Base-by-base conservation (phyloP, 1,140 invertebrate species). In the Hestina assimilis region DNA sequence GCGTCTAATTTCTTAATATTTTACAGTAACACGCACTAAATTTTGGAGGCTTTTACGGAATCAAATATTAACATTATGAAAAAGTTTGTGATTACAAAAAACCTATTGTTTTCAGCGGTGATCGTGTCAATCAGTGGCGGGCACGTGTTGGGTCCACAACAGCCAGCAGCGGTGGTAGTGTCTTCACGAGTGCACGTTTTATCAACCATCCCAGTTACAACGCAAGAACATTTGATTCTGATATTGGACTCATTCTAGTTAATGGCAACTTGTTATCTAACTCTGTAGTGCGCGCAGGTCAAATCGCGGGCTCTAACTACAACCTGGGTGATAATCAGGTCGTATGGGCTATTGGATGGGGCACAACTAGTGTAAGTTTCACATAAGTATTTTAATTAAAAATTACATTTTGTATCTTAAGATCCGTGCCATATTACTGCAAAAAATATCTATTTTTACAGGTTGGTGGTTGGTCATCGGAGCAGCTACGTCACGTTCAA, bases 211-310 rank as follows among this genome's bases (percentile, higher is more conserved):
- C 66, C 3, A 11, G 29, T 2, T 69, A 43, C 31, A 54, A 57
- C 23, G 3, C 2, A 0, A 0, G 12, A 0, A 50, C 28, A 0
- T 4, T 38, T 0, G 59, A 79, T 29, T 57, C 56, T 15, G 75
- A 79, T 28, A 35, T 38, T n/a, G 91, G 90, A 0, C 45, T 93
- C 3, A 7, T 75, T 15, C 90, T 48, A 41, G 3, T 53, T 15
- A 0, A 19, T 3, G 15, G 19, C 1, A 11, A 89, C 3, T 77
- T 93, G 0, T 54, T 75, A 1, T 69, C 61, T 11, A 52, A 50
- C 19, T 53, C 43, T n/a, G 60, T 60, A 15, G 58, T 65, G 8
- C 48, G 35, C 9, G 23, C 33, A 5, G 35, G 35, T 5, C 5
- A 17, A 1, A 41, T 51, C 4, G 9, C 35, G 7, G 35, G 23